These are phyloP conservation scores for Sclerurus mexicanus DNA, from an alignment of 2,113 vertebrate species.

Conservation along the genomic window DNA sequence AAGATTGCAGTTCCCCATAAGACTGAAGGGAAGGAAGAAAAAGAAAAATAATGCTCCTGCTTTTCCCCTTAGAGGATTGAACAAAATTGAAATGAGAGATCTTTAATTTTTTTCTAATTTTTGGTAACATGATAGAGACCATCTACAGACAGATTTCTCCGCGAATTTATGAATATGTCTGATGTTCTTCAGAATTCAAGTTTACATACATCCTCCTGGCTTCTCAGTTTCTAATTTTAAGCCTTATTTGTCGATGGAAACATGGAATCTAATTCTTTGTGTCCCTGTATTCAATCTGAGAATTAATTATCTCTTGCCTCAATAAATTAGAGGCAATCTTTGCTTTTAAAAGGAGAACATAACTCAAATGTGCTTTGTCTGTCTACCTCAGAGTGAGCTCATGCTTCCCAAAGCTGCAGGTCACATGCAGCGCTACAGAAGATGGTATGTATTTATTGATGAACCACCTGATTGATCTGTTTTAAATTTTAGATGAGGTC, in stretches of 20 bases:
- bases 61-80: background rate
- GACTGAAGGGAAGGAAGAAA: background rate
- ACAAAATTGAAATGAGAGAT: background rate
- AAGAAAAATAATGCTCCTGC: background rate
- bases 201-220: background rate
- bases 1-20: background rate
- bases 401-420: background rate
- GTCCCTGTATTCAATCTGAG: background rate
- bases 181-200: background rate
- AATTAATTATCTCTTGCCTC: background rate
- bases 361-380: background rate
- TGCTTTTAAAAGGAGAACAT: background rate
- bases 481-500: background rate
- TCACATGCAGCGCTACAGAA: background rate
- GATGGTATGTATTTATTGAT: slow-evolving; percentile 17
- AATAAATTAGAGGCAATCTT: slow-evolving; percentile 16
- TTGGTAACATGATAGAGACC: background rate
- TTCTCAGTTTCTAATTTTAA: background rate
- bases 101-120: background rate
- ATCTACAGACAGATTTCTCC: background rate
- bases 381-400: slow-evolving; percentile 1
- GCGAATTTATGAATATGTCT: background rate
- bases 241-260: background rate
- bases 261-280: background rate
- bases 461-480: background rate